phyloP scores from a whole-genome alignment of 2,113 vertebrate species.

The Callorhinus ursinus region DNA sequence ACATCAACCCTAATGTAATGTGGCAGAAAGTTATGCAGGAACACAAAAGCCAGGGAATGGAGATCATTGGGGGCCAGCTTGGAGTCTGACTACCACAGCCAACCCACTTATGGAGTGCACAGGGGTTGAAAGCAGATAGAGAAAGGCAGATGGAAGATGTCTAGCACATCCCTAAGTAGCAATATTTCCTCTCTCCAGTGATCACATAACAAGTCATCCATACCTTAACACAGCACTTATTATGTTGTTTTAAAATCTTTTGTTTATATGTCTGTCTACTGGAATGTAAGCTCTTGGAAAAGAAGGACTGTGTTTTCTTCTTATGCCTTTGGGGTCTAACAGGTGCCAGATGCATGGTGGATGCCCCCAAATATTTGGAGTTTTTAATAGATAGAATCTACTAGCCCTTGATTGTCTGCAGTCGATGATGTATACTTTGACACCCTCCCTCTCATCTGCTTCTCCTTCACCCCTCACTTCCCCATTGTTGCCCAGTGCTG shows the following conservation, averaged over 20 bases:
- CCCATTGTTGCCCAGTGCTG: neutral
- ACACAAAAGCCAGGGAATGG: neutral
- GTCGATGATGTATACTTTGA: neutral
- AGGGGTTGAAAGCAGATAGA: neutral
- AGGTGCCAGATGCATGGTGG: neutral
- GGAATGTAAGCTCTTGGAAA: neutral
- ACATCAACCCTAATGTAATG: neutral
- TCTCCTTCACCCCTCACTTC: neutral
- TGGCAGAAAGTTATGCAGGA: neutral
- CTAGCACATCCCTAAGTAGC: too few relatives aligned
- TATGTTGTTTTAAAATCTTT: neutral
- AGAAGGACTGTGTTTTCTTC: neutral
- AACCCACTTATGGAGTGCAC: too few relatives aligned
- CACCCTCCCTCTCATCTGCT: neutral
- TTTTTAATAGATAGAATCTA: neutral
- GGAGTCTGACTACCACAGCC: neutral
- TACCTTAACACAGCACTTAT: neutral
- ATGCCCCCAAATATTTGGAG: neutral
- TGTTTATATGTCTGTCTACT: neutral
- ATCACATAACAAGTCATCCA: neutral
- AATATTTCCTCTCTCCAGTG: neutral
- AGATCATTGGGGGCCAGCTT: neutral
- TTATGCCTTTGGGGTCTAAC: neutral
- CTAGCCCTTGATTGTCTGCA: neutral
- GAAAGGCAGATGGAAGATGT: neutral